Evolutionary conservation across 2,797 vertebrate species (phyloP), one percentile per base, ranked within the genome.

Genomic region (Neosalanx taihuensis): DNA sequence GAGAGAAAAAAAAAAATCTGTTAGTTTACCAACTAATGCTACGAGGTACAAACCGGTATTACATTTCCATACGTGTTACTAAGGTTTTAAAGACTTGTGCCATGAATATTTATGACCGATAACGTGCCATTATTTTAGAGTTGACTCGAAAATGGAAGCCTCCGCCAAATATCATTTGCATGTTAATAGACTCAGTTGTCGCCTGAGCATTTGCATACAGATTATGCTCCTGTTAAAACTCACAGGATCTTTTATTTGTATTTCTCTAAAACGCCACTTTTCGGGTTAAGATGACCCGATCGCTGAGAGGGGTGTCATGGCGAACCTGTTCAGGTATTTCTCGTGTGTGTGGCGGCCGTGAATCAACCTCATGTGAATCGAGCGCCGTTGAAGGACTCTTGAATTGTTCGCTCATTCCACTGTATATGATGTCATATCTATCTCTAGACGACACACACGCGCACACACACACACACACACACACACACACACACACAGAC

Each of bases 171-270:
- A 67, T 68, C 75, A 79, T 83, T 80, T 75, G 74, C 79, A 86
- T 81, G 79, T 85, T 83, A 86, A 83, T 76, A 81, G 85, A 83
- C 82, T 76, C 62, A 77, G 79, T 75, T 79, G 79, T 79, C 73
- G 58, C 85, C 61, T 78, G 79, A 83, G 78, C 79, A 84, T 87
- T 85, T 49, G 78, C 79, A 88, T 85, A 79, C 37, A 72, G 75
- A 80, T 76, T 80, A 83, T 72, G 67, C 71, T 56, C 67, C 73
- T 64, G 70, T 53, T 64, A 72, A 71, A 75, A 74, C 29, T 71
- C 74, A 70, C 68, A 76, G 71, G 70, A 57, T 56, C 70, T 71
- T 81, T 77, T 71, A 61, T 74, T 72, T 71, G 70, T 74, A 64
- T 62, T 46, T n/a, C 31, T 67, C 67, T 49, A 63, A 41, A 77